These are phyloP conservation scores for Ethmia dodecea DNA, from an alignment of 2,888 invertebrate genomes.

Conservation along the genomic window DNA sequence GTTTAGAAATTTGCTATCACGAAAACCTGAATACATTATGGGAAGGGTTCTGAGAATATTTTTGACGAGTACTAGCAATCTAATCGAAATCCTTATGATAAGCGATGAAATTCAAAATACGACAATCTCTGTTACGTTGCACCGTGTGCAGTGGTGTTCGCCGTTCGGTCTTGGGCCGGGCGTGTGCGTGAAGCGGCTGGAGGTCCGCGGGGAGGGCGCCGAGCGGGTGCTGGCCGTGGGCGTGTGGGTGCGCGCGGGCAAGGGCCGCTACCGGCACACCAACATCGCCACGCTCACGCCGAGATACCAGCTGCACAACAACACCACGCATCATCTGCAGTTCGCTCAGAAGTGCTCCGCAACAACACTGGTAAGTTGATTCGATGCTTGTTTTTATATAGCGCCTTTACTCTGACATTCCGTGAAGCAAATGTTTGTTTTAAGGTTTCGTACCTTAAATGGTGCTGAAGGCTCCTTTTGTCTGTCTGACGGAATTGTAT, in stretches of 20 bases:
- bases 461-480: no score
- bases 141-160: constrained; percentile 85
- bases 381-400: neutral
- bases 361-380: constrained; percentile 78
- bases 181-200: constrained; percentile 80
- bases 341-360: constrained; percentile 94
- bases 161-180: constrained; percentile 91
- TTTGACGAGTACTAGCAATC: no score
- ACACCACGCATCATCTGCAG: constrained; percentile 85
- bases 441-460: no score
- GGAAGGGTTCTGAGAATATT: no score
- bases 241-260: constrained; percentile 91
- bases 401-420: no score
- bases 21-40: no score
- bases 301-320: constrained; percentile 95
- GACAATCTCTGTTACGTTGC: no score
- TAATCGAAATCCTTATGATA: no score
- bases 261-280: constrained; percentile 93
- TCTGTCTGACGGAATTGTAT: no score
- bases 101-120: no score
- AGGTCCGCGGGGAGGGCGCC: constrained; percentile 50
- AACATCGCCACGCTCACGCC: constrained; percentile 96
- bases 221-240: constrained; percentile 90
- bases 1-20: no score
- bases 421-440: no score